phyloP scores from a whole-genome alignment of 2,113 vertebrate genomes.

The Vidua chalybeata region DNA sequence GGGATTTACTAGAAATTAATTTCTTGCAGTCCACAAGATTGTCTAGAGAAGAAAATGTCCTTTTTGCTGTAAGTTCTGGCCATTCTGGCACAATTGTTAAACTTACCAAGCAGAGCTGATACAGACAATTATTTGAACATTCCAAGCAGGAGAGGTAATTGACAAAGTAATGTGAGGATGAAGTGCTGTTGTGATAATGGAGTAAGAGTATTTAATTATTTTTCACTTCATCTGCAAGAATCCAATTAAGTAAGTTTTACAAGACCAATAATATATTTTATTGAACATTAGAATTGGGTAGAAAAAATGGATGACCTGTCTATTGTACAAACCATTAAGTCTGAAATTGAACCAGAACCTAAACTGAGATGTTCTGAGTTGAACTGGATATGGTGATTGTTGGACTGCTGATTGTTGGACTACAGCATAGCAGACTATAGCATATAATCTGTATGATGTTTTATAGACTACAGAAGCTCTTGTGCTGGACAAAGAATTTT shows the following conservation, averaged over 20 bases:
- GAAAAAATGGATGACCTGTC: neutral
- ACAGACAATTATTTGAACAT: neutral
- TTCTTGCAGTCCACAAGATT: neutral
- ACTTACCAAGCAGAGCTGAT: neutral
- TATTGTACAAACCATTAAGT: neutral
- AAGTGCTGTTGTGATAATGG: neutral
- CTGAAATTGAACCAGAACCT: neutral
- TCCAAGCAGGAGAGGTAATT: neutral
- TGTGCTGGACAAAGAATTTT: neutral
- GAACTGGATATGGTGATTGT: neutral
- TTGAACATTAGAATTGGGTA: neutral
- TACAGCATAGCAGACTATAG: neutral
- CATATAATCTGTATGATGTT: neutral
- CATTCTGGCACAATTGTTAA: neutral
- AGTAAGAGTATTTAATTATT: neutral
- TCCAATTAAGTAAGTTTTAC: neutral
- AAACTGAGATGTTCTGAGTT: neutral
- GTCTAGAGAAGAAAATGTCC: neutral
- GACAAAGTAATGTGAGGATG: neutral
- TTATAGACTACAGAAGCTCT: neutral
- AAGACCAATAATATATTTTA: neutral
- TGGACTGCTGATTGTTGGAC: neutral
- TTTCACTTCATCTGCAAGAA: neutral
- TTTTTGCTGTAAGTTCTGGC: neutral
- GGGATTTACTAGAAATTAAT: neutral